A percentile compares a stretch with the other conserved stretches of the same genome.
phyloP scores from a whole-genome alignment of 2,888 invertebrate genomes.

The Pemphredon lugubris region DNA sequence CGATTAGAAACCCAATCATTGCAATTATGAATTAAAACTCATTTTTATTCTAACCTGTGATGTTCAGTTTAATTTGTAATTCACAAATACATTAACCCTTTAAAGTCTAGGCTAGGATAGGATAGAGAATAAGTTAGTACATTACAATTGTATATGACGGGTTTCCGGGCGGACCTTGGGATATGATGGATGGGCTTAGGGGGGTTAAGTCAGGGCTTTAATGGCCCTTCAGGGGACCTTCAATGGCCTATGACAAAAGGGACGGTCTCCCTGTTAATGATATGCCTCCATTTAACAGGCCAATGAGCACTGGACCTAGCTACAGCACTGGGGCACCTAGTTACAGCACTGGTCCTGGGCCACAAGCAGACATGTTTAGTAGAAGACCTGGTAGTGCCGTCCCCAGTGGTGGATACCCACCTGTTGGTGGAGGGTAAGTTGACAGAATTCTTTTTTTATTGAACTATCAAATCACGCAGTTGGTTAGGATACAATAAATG shows the following conservation, averaged over 20 bases:
- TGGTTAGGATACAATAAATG: too few species aligned
- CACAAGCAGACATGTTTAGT: constrained; percentile 79
- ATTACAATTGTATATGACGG: constrained; percentile 60
- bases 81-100: constrained; percentile 6
- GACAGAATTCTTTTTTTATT: neutral
- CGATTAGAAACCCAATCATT: neutral
- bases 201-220: constrained; percentile 66
- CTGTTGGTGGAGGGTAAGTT: constrained; percentile 78
- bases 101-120: constrained; percentile 43
- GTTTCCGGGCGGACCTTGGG: constrained; percentile 64
- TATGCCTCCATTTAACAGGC: constrained; percentile 71
- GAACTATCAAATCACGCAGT: neutral
- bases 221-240: too few species aligned
- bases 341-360: constrained; percentile 79
- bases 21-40: constrained; percentile 46
- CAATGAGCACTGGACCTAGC: constrained; percentile 74
- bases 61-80: constrained; percentile 23
- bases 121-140: constrained; percentile 61
- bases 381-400: constrained; percentile 78
- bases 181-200: constrained; percentile 65
- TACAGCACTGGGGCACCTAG: constrained; percentile 76
- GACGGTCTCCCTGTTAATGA: constrained; percentile 64
- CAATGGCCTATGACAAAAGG: constrained; percentile 55
- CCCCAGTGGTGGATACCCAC: constrained; percentile 77
- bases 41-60: constrained; percentile 63